Evolutionary conservation across 2,113 vertebrate genomes (phyloP).

Genomic region (Rhombomys opimus): DNA sequence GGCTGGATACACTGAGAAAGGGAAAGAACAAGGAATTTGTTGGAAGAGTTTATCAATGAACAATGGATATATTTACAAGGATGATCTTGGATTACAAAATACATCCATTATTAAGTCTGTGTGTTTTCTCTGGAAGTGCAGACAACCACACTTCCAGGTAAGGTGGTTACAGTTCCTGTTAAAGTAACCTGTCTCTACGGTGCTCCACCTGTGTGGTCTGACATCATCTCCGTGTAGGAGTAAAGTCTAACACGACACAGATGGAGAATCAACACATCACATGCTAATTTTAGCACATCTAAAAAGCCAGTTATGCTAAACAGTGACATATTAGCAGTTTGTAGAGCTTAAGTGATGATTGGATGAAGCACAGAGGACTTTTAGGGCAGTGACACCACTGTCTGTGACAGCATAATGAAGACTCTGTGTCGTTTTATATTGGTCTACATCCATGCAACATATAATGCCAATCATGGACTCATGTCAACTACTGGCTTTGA

Average conservation of each 20-base stretch:
- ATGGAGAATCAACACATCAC: neutral
- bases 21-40: neutral
- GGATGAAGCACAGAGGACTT: neutral
- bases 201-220: neutral
- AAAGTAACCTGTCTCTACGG: neutral
- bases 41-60: neutral
- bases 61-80: neutral
- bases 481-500: neutral
- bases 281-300: neutral
- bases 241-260: neutral
- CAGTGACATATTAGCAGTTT: neutral
- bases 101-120: neutral
- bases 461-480: neutral
- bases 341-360: neutral
- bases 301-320: slow-evolving; percentile 15
- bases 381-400: neutral
- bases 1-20: neutral
- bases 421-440: neutral
- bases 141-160: neutral
- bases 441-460: neutral
- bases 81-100: neutral
- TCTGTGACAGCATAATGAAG: neutral
- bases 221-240: neutral
- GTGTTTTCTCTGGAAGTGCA: neutral
- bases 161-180: neutral